Evolutionary conservation across 2,797 vertebrate genomes (phyloP), one percentile per base, ranked within the genome.

Genomic region (Spinus pinus): DNA sequence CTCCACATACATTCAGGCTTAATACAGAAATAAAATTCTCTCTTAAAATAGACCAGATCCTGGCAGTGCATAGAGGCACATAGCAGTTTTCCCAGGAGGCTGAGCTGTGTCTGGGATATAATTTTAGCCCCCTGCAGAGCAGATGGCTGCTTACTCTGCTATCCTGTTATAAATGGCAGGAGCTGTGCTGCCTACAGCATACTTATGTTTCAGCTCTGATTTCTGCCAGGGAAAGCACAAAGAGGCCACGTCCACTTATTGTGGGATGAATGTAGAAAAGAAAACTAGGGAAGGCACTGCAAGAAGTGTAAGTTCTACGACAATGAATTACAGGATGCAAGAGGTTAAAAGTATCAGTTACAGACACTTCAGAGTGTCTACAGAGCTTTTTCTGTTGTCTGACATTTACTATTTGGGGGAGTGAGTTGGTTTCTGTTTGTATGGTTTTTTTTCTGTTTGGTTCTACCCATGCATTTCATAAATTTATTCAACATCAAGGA

Each of bases 111-210:
- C 61, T 41, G 9, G 51, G 65, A 41, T 88, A 17, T 46, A 95
- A 95, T 95, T 96, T 95, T 89, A 96, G 88, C 67, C 57, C 85
- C 47, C 42, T 35, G 46, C 61, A 54, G 60, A 83, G 66, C 85
- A 95, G 91, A 62, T 94, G 86, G 57, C 86, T 93, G 54, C 44
- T 89, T 81, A 62, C 31, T 78, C 64, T 1, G 2, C n/a, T n/a
- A 3, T 74, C 31, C 24, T 83, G 71, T 87, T 87, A 74, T 17
- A 94, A 93, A 67, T 78, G 92, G 75, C 81, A 89, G 61, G 39
- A 87, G 74, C 50, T 85, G 3, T 46, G 57, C 81, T 91, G 84
- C 72, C 72, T 91, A 82, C 75, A 86, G 72, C 61, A 54, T 44
- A 69, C 50, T 74, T 60, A 20, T 5, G 14, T 69, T 71, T 57